Percentiles rank a stretch among this genome's conserved stretches.
These are phyloP conservation scores for Entomyzon cyanotis DNA, from an alignment of 2,113 vertebrate genomes.

Conservation along the genomic window DNA sequence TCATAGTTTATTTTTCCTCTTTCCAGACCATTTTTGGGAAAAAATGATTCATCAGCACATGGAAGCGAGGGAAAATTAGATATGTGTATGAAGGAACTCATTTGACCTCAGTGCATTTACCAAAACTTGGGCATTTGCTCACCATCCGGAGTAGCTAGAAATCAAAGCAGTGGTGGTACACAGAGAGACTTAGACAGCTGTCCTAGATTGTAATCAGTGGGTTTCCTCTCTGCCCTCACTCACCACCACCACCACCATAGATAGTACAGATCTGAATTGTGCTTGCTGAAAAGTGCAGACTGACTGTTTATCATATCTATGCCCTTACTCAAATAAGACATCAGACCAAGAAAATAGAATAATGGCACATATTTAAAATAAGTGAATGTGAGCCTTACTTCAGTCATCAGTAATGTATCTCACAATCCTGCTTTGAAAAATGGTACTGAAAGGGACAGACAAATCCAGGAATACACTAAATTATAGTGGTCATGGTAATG, in stretches of 20 bases:
- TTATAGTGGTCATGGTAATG: not conserved
- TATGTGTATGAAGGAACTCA: not conserved
- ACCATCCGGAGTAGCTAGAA: not conserved
- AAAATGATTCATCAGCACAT: constrained; percentile 19
- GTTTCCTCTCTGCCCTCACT: not conserved
- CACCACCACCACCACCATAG: no score
- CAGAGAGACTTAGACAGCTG: not conserved
- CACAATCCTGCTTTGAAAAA: not conserved
- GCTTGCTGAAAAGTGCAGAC: not conserved
- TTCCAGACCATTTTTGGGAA: constrained; percentile 17
- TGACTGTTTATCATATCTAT: not conserved
- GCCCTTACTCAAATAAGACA: not conserved
- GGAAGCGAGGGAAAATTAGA: not conserved
- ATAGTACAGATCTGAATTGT: not conserved
- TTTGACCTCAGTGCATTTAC: not conserved
- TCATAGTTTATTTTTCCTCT: not conserved
- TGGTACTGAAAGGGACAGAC: not conserved
- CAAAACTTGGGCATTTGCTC: not conserved
- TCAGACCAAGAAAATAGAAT: not conserved
- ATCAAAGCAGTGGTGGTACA: not conserved
- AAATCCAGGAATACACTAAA: not conserved
- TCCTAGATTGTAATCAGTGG: not conserved
- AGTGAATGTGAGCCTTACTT: not conserved
- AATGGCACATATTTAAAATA: not conserved
- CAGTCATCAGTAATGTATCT: not conserved